Percentiles rank a stretch among this genome's conserved stretches.
phyloP scores from a whole-genome alignment of 2,797 vertebrate species.

The Momotus momota region DNA sequence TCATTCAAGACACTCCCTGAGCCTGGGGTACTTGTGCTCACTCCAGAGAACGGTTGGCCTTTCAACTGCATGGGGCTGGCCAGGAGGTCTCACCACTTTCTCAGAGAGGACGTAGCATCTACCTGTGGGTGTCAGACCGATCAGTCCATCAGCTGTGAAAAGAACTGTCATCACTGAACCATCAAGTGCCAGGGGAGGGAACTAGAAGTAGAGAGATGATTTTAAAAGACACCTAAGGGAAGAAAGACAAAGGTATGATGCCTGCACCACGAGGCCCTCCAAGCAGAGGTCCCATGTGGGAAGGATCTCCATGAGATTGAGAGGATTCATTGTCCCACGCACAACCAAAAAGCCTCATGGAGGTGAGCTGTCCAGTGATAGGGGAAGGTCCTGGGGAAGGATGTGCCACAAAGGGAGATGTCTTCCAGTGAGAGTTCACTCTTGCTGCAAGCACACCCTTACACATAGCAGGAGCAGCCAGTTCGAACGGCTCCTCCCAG shows the following conservation, averaged over 20 bases:
- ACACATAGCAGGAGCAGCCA: neutral
- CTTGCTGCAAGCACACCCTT: neutral
- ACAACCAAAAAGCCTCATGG: neutral
- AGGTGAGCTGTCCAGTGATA: fast-evolving
- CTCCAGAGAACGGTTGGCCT: neutral
- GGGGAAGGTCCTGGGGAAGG: neutral
- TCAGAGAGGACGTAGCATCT: neutral
- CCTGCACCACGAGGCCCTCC: neutral
- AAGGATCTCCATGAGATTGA: neutral
- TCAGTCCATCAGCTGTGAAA: neutral
- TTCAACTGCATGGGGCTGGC: neutral
- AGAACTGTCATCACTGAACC: neutral
- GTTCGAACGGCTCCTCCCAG: neutral
- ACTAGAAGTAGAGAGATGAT: neutral
- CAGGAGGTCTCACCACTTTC: neutral
- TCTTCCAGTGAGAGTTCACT: neutral
- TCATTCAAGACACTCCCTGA: neutral
- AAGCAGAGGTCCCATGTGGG: neutral
- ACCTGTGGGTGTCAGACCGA: neutral
- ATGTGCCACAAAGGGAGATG: fast-evolving
- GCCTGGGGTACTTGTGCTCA: neutral
- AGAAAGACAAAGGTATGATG: neutral
- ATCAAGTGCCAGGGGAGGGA: neutral
- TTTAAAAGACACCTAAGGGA: neutral
- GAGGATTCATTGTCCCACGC: neutral